Evolutionary conservation across 2,113 vertebrate genomes (phyloP), one percentile per base, ranked within the genome.

Genomic region (Grammatotria lemairii): DNA sequence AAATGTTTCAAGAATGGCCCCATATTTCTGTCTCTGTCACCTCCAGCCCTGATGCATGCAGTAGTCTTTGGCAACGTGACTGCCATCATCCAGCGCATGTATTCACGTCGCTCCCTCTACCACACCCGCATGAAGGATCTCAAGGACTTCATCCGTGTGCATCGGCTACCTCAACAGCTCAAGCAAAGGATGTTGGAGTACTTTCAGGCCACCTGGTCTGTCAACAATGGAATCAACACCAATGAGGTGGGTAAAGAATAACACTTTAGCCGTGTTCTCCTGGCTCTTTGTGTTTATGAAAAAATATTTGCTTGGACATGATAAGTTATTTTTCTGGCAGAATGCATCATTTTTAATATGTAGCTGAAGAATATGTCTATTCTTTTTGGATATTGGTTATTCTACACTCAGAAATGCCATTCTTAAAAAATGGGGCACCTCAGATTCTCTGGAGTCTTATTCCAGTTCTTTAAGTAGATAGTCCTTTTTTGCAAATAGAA

Each of bases 11-110:
- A 47, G 49, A 17, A 7, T 7, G 9, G 2, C 2, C 3, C n/a
- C 12, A 16, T 11, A 8, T 79, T 21, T 7, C 26, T 73, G 31
- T 0, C 8, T 75, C 38, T 70, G 3, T 38, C 47, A 28, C 89
- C 17, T 84, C 9, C 95, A 99, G 98, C 98, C 0, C 94, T 99
- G 94, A 99, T 99, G 98, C 98, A 99, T 3, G 98, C 98, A 0
- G 98, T 99, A 42, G 98, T 99, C 84, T 99, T 99, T 1, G 98
- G 98, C 31, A 99, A 99, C 0, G 98, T 99, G 85, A 99, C 98
- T 0, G 98, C 98, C 95, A 99, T 99, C 94, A 99, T 99, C 95
- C 98, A 99, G 96, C 98, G 98, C 92, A 99, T 99, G 98, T 99
- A 99, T 92, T 98, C 98, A 0, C 97, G 98, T 3, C 98, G 98